Percentiles rank a stretch among this genome's conserved stretches.
Conservation (phyloP, 2,113 vertebrate species). For the Megaceryle maxima region DNA sequence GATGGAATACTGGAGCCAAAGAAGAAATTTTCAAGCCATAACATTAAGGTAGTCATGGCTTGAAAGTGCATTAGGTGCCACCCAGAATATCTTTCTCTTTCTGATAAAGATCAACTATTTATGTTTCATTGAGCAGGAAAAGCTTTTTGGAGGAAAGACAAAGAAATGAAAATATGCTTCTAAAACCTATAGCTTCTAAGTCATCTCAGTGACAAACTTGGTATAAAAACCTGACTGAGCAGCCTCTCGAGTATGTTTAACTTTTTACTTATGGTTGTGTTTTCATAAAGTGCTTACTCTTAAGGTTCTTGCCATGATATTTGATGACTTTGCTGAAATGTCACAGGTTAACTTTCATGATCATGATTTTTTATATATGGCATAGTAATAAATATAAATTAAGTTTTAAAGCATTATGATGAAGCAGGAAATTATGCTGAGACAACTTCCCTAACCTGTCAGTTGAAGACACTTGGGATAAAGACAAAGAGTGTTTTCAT, state of each 20-base stretch:
- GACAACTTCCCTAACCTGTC: neutral
- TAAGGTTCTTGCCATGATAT: neutral
- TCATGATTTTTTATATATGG: neutral
- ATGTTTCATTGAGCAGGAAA: conserved; percentile 3
- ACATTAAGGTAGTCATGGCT: neutral
- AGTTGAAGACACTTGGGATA: neutral
- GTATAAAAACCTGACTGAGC: neutral
- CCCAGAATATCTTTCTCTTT: neutral
- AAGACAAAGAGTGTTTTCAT: neutral
- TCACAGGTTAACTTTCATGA: neutral
- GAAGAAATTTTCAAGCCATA: neutral
- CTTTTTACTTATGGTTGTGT: conserved; percentile 9
- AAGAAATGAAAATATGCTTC: conserved; percentile 14
- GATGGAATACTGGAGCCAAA: neutral
- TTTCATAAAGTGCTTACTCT: conserved; percentile 25
- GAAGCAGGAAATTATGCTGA: neutral
- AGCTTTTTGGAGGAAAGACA: neutral
- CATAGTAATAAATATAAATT: neutral
- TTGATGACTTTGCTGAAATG: conserved; percentile 19
- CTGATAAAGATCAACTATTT: conserved; percentile 4
- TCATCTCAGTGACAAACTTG: neutral
- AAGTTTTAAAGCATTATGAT: neutral
- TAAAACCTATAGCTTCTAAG: conserved; percentile 9
- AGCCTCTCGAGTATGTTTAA: neutral
- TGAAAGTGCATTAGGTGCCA: neutral